Conservation (phyloP, 1,140 invertebrate genomes). For the Anastrepha obliqua region DNA sequence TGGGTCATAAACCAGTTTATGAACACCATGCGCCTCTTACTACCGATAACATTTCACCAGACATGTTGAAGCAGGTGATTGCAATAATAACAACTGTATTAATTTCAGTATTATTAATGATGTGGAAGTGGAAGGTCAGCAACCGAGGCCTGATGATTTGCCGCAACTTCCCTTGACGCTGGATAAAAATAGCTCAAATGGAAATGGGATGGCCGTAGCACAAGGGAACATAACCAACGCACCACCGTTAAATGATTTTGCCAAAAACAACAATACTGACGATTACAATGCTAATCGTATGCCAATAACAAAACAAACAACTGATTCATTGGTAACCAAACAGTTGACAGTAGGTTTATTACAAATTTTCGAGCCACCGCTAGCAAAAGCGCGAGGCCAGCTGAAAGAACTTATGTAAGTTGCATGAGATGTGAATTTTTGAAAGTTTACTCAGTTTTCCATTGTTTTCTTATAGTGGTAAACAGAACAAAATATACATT, state of each 20-base stretch:
- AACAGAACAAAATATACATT: constrained; percentile 72
- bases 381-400: constrained; percentile 62
- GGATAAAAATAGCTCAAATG: neutral
- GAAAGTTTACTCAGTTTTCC: neutral
- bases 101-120: constrained; percentile 18
- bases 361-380: constrained; percentile 66
- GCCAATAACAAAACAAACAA: neutral
- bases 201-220: neutral
- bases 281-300: neutral
- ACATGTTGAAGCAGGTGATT: neutral
- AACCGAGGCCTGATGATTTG: neutral
- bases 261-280: constrained; percentile 4
- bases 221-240: neutral
- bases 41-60: neutral
- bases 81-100: neutral
- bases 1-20: constrained; percentile 15
- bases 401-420: constrained; percentile 70
- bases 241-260: neutral
- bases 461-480: constrained; percentile 60
- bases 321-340: constrained; percentile 59
- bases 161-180: neutral
- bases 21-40: neutral
- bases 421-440: neutral
- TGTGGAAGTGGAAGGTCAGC: constrained; percentile 24
- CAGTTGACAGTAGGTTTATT: constrained; percentile 66